A percentile compares a stretch with the other conserved stretches of the same genome.
Conservation (phyloP, 1,140 invertebrate genomes). For the Ylistrum balloti region DNA sequence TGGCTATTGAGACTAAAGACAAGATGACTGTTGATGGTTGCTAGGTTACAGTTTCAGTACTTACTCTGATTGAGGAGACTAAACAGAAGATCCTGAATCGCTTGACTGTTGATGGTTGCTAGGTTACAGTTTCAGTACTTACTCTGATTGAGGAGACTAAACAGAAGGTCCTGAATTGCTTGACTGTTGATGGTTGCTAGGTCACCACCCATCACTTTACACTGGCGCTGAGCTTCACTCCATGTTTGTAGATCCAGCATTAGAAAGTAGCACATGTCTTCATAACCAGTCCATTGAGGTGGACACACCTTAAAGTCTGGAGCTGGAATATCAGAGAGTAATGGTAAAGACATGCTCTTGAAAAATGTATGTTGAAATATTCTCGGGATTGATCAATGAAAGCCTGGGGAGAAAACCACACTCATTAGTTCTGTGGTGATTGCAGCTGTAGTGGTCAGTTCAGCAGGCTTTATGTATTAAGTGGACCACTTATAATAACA, state of each 20-base stretch:
- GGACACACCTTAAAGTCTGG: constrained; percentile 66
- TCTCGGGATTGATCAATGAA: too few species aligned
- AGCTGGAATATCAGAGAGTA: constrained; percentile 50
- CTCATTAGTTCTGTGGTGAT: too few species aligned
- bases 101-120: neutral
- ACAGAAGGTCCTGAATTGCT: constrained; percentile 69
- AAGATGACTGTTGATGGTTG: too few species aligned
- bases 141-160: constrained; percentile 61
- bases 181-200: constrained; percentile 71
- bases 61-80: too few species aligned
- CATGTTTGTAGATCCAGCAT: constrained; percentile 64
- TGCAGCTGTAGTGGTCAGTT: too few species aligned
- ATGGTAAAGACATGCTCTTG: neutral
- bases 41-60: too few species aligned
- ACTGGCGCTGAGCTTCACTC: constrained; percentile 66
- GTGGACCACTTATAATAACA: too few species aligned
- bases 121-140: neutral
- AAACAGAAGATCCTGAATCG: too few species aligned
- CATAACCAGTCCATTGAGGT: constrained; percentile 64
- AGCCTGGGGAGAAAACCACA: too few species aligned
- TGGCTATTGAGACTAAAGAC: too few species aligned
- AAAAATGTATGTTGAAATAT: too few species aligned
- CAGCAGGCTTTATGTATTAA: too few species aligned
- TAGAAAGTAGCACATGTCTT: constrained; percentile 68
- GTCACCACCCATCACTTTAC: constrained; percentile 67